Conservation (phyloP, 2,888 invertebrate species). For the Entomobrya proxima region DNA sequence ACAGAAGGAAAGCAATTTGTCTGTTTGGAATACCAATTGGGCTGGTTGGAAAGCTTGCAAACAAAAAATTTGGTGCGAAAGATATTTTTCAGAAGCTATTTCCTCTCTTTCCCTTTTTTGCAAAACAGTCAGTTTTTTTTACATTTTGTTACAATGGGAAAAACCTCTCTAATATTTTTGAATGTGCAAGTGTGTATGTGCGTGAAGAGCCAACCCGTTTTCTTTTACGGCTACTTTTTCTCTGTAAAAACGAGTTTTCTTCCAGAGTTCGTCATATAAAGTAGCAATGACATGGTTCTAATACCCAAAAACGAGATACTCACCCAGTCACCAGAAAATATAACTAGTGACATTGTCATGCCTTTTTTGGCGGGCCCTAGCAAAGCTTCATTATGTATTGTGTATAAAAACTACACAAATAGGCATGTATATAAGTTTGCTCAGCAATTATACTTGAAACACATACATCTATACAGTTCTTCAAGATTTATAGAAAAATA, state of each 20-base stretch:
- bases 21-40: conserved; percentile 59
- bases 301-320: not conserved
- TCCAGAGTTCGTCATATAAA: not conserved
- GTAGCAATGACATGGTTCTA: not conserved
- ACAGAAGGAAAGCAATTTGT: conserved; percentile 48
- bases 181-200: not conserved
- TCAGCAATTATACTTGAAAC: too few relatives aligned
- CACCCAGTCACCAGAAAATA: not conserved
- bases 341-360: not conserved
- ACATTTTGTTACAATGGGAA: not conserved
- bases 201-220: not conserved
- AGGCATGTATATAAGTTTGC: too few relatives aligned
- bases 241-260: not conserved
- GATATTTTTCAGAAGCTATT: conserved; percentile 15
- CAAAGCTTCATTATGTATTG: too few relatives aligned
- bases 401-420: too few relatives aligned
- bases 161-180: not conserved
- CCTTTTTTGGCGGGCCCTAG: not conserved
- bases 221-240: not conserved
- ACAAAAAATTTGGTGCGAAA: not conserved
- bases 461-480: not conserved
- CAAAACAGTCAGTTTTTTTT: not conserved
- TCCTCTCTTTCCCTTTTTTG: not conserved
- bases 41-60: not conserved
- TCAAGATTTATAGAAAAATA: not conserved